phyloP scores from a whole-genome alignment of 2,888 invertebrate species.

The Rhamphomyia laevipes region DNA sequence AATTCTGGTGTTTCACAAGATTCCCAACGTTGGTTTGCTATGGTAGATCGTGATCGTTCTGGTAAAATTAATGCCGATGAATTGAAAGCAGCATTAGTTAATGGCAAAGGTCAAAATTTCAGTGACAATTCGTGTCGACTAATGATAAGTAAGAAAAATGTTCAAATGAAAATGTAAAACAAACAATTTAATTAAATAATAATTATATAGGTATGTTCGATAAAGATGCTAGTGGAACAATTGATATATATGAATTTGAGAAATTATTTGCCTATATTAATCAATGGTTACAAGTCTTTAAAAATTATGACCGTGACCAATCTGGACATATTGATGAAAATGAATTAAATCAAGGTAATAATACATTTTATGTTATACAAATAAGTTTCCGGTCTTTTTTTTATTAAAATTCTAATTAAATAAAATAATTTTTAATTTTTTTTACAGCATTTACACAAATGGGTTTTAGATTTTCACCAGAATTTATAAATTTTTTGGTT shows the following conservation, averaged over 20 bases:
- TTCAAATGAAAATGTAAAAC: background rate
- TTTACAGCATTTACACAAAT: slow-evolving; percentile 66
- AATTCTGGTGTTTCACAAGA: slow-evolving; percentile 54
- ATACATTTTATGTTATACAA: background rate
- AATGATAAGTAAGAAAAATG: slow-evolving; percentile 51
- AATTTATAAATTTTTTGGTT: slow-evolving; percentile 61
- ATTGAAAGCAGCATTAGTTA: slow-evolving; percentile 67
- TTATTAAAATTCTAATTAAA: background rate
- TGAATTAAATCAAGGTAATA: slow-evolving; percentile 65
- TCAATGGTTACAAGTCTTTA: slow-evolving; percentile 77
- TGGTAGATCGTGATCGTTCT: slow-evolving; percentile 73
- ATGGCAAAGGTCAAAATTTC: slow-evolving; percentile 62
- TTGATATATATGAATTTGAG: slow-evolving; percentile 73
- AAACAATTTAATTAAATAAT: background rate
- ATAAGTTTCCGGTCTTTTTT: too few species aligned
- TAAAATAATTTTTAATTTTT: background rate
- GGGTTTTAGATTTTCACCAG: slow-evolving; percentile 75
- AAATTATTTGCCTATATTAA: slow-evolving; percentile 78
- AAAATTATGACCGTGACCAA: slow-evolving; percentile 72
- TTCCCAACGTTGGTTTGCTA: slow-evolving; percentile 70
- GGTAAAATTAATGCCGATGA: slow-evolving; percentile 69
- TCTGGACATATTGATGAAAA: slow-evolving; percentile 73
- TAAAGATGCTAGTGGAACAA: slow-evolving; percentile 69
- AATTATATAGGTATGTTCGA: slow-evolving; percentile 70
- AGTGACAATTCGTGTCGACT: slow-evolving; percentile 66